Percentiles rank a stretch among this genome's conserved stretches.
Evolutionary conservation across 1,140 invertebrate species (phyloP).

Genomic region (Musca vetustissima): DNA sequence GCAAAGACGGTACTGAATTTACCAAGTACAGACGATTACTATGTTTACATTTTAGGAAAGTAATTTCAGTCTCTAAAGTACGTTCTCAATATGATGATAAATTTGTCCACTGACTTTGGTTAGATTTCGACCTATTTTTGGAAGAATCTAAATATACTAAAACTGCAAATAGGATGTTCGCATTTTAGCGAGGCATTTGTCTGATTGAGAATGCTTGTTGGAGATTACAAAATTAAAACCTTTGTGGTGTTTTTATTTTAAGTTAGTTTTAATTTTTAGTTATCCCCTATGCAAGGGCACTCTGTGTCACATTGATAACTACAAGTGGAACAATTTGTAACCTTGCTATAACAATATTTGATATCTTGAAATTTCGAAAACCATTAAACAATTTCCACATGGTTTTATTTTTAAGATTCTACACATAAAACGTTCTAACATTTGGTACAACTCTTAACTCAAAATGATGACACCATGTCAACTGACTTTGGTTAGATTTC

Average conservation of each 20-base stretch:
- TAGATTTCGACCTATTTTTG: constrained; percentile 24
- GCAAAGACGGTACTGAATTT: not conserved
- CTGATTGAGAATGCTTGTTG: constrained; percentile 7
- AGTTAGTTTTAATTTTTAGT: too few relatives aligned
- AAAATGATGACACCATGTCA: too few relatives aligned
- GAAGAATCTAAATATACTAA: constrained; percentile 14
- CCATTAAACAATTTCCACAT: too few relatives aligned
- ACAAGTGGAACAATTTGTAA: constrained; percentile 31
- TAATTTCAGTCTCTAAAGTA: too few relatives aligned
- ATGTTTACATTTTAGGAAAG: not conserved
- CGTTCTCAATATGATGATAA: constrained; percentile 19
- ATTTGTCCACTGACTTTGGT: constrained; percentile 24
- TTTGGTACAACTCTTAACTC: not conserved
- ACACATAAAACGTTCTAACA: not conserved
- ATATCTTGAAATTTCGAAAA: not conserved
- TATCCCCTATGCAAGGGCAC: constrained; percentile 24
- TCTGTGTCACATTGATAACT: constrained; percentile 28
- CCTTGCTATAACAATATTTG: constrained; percentile 27
- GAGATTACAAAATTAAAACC: too few relatives aligned
- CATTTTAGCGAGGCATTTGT: constrained; percentile 26
- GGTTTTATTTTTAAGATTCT: too few relatives aligned
- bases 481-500: not conserved
- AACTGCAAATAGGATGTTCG: constrained; percentile 23
- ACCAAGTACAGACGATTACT: not conserved
- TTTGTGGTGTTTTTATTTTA: too few relatives aligned